These are phyloP conservation scores for Lacanobia oleracea DNA, from an alignment of 2,888 invertebrate species.

Conservation along the genomic window DNA sequence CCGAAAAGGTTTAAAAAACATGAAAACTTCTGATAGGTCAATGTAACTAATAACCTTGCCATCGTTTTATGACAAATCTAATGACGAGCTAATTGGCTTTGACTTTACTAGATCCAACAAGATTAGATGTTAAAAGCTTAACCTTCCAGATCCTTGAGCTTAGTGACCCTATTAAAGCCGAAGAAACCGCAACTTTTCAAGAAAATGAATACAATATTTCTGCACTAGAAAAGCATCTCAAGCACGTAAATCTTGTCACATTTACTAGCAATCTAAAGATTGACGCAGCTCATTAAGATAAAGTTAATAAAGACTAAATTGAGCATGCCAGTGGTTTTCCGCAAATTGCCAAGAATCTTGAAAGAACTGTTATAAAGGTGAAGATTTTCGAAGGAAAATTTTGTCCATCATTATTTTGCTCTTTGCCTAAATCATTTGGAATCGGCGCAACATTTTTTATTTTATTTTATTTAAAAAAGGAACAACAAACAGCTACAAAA, in stretches of 20 bases:
- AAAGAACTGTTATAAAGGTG: neutral
- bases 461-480: too few species aligned
- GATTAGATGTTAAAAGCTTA: neutral
- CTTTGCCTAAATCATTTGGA: neutral
- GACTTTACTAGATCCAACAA: neutral
- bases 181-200: neutral
- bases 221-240: neutral
- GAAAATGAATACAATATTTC: neutral
- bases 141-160: neutral
- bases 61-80: conserved; percentile 1
- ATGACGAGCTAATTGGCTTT: conserved; percentile 2
- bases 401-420: neutral
- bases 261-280: conserved; percentile 23
- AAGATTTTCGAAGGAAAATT: neutral
- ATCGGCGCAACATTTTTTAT: neutral
- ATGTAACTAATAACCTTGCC: conserved; percentile 5
- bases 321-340: conserved; percentile 10
- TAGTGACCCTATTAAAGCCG: neutral
- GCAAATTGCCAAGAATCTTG: conserved; percentile 3
- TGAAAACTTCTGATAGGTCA: conserved; percentile 1
- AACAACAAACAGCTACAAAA: too few species aligned
- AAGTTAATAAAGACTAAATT: conserved; percentile 6
- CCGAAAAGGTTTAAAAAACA: too few species aligned
- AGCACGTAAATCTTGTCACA: neutral
- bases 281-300: conserved; percentile 18